Evolutionary conservation across 2,888 invertebrate species (phyloP), one percentile per base, ranked within the genome.

Genomic region (Tiliacea aurago): DNA sequence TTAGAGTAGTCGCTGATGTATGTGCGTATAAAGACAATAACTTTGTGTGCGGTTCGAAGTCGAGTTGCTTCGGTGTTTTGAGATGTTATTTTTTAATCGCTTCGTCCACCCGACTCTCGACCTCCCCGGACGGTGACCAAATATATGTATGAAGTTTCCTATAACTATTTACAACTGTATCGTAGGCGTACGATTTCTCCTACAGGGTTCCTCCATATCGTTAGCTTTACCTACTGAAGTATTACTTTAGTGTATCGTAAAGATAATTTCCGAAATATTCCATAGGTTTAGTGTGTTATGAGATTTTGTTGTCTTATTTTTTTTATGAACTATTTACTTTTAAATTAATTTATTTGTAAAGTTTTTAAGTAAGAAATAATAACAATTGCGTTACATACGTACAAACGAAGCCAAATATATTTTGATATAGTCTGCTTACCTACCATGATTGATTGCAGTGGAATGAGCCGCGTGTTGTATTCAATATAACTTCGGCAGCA

Each of bases 171-270:
- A 94, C 92, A 92, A 92, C 91, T 87, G 87, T 94, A 89, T 86
- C 89, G 88, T 91, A 95, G 94, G 91, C 87, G 90, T 93, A 95
- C 93, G 84, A 93, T 92, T 94, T 94, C 92, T 95, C 93, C 94
- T 94, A 96, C 96, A 96, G 96, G 96, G 96, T 96, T 95, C 93
- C 95, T 94, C 93, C 96, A 96, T 96, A 96, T 96, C 96, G 95
- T 95, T 95, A 95, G 95, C 95, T 95, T 95, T 95, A 95, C 94
- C 93, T 92, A 94, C 93, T 93, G 92, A 95, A 94, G 95, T 95
- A 95, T 95, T 95, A 94, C 92, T 94, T 93, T 94, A 94, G 93
- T 92, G 90, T 93, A 91, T 93, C 84, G 87, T 92, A 91, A 92
- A 91, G 88, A 91, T 91, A 89, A 91, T 93, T 93, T 93, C 91